Evolutionary conservation across 2,888 invertebrate genomes (phyloP), one percentile per base, ranked within the genome.

Genomic region (Gisinianus flammeolus): DNA sequence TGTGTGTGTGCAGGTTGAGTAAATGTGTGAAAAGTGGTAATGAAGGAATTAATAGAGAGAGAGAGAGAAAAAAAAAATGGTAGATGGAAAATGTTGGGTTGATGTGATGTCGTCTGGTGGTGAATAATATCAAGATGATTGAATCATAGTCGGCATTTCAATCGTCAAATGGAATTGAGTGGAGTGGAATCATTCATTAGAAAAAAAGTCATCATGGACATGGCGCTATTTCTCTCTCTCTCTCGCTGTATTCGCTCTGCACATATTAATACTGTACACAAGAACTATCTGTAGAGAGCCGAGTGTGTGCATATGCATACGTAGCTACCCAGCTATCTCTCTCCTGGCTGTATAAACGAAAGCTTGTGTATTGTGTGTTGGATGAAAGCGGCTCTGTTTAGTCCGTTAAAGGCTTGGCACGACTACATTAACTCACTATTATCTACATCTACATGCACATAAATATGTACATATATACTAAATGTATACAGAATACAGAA

Each of bases 101-200:
- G 31, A 2, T 72, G 56, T 30, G 26, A 26, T 62, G 66, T 31
- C n/a, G 33, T 35, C 35, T 33, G 22, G 19, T 31, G 8, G 19
- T 66, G n/a, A 66, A 66, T 66, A 70, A 52, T 3, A 70, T 33
- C 70, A 70, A 70, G 70, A 54, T 70, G 54, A 70, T 70, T 70
- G 70, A 70, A 70, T 70, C 70, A 70, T 52, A 70, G 70, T 52
- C 70, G 70, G 70, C 70, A 70, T 70, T 70, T 70, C 70, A 54
- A 70, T 69, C 35, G 6, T 70, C 70, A 54, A 70, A 26, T 28
- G 70, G 52, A 70, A 28, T 70, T 10, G 70, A 54, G 54, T 70
- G 70, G 44, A 70, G 31, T 52, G 70, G 70, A 70, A 70, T 52
- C 44, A 70, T 68, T 68, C 68, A 68, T 68, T 68, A 68, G n/a